phyloP scores from a whole-genome alignment of 2,113 vertebrate species.

The Merops nubicus region DNA sequence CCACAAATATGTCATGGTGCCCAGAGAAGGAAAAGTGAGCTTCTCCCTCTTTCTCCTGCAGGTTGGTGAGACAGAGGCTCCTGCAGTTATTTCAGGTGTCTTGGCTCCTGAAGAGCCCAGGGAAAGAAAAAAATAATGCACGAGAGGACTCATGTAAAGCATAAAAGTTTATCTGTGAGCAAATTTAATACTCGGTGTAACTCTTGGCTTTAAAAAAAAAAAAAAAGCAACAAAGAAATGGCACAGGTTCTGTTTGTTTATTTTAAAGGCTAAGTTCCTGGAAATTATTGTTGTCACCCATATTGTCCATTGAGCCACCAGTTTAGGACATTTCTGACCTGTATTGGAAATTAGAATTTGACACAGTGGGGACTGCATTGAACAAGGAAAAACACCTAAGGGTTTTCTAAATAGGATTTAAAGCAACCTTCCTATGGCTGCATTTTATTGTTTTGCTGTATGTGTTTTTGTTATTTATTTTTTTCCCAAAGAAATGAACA shows the following conservation, averaged over 20 bases:
- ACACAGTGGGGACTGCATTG: not conserved
- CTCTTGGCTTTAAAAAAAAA: not conserved
- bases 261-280: not conserved
- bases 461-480: not conserved
- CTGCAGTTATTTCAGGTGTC: not conserved
- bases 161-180: not conserved
- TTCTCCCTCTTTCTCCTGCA: not conserved
- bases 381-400: not conserved
- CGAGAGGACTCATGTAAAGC: not conserved
- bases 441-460: not conserved
- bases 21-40: slow-evolving; percentile 32
- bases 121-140: not conserved
- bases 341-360: not conserved
- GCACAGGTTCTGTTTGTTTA: not conserved
- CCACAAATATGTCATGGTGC: slow-evolving; percentile 52
- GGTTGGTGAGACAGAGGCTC: slow-evolving; percentile 11
- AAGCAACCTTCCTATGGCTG: not conserved
- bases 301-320: not conserved
- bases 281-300: not conserved
- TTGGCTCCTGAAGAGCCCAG: not conserved
- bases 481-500: not conserved
- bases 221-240: not conserved
- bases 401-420: not conserved
- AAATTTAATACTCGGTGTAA: not conserved
- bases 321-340: not conserved